Conservation (phyloP, 2,797 vertebrate species). For the Limosa lapponica region DNA sequence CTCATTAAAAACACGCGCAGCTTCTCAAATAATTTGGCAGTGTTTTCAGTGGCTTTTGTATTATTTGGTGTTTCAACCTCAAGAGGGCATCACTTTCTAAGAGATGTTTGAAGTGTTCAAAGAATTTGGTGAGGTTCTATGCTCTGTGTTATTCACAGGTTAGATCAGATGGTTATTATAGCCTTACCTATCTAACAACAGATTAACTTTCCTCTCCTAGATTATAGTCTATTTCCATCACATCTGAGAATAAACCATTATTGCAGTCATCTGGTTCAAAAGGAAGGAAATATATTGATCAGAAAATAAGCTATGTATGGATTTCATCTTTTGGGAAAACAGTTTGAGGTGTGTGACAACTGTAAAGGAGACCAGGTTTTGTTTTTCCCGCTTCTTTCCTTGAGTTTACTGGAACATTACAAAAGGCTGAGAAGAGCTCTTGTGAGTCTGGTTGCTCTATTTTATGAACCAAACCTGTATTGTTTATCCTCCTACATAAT, state of each 20-base stretch:
- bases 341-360: neutral
- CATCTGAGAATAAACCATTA: neutral
- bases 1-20: neutral
- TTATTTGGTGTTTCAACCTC: neutral
- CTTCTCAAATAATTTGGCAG: neutral
- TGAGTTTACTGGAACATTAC: neutral
- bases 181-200: neutral
- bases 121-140: neutral
- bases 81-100: slow-evolving; percentile 19
- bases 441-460: neutral
- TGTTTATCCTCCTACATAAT: neutral
- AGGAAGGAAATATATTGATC: neutral
- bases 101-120: neutral
- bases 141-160: neutral
- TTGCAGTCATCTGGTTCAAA: neutral
- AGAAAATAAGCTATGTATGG: neutral
- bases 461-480: neutral
- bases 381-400: neutral
- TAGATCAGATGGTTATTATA: neutral
- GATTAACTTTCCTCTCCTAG: neutral
- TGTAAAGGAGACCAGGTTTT: neutral
- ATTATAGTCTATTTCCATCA: neutral
- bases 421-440: neutral
- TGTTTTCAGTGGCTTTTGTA: neutral
- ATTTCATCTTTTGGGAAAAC: neutral